phyloP scores from a whole-genome alignment of 2,888 invertebrate species.

The Autographa gamma region DNA sequence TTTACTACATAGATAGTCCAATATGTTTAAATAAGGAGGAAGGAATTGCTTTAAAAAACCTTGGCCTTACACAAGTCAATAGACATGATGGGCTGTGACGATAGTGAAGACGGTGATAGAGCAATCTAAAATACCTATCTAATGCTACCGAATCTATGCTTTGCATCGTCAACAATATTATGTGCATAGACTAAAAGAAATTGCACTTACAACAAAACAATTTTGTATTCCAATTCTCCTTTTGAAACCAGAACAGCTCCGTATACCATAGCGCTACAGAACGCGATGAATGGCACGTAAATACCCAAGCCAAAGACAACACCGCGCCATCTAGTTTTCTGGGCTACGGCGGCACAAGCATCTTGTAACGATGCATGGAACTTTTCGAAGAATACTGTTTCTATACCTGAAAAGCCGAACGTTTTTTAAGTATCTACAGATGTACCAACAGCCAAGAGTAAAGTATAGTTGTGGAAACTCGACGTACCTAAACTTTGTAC shows the following conservation, averaged over 20 bases:
- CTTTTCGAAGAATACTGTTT: conserved; percentile 87
- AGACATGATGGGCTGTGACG: no score
- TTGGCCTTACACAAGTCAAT: no score
- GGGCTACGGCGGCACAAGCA: conserved; percentile 86
- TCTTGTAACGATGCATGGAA: conserved; percentile 85
- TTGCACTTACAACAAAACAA: conserved; percentile 90
- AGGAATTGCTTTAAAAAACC: no score
- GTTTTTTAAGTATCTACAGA: no score
- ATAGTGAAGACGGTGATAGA: no score
- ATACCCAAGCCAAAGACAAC: conserved; percentile 92
- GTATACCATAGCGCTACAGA: conserved; percentile 91
- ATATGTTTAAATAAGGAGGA: no score
- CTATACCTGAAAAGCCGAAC: conserved; percentile 75
- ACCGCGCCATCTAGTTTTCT: conserved; percentile 90
- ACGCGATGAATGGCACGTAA: conserved; percentile 91
- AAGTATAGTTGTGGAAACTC: no score
- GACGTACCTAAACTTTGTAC: conserved; percentile 89
- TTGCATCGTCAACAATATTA: no score
- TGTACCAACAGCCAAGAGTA: no score
- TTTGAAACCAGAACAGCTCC: conserved; percentile 91
- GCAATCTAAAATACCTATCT: no score
- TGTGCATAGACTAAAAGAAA: not conserved
- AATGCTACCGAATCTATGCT: no score
- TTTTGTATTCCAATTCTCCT: conserved; percentile 90
- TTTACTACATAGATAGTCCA: no score